Evolutionary conservation across 2,113 vertebrate species (phyloP), one percentile per base, ranked within the genome.

Genomic region (Nestor notabilis): DNA sequence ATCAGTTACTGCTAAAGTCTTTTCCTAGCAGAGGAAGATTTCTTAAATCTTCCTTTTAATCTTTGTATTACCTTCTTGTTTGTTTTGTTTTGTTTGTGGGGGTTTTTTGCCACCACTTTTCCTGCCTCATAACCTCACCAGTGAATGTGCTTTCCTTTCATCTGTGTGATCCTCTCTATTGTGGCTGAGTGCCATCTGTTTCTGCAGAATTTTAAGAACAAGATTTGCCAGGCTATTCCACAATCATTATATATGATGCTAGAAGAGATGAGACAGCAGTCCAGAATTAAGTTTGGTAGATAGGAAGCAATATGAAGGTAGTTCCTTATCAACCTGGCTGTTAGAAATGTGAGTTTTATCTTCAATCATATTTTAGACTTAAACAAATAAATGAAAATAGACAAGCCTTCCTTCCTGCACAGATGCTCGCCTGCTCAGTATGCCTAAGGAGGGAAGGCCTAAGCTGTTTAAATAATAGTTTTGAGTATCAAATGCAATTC

Each of bases 171-270:
- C 27, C 12, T 86, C n/a, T 85, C 37, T 77, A 0, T 66, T 83
- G 60, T 80, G 78, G 50, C 88, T 60, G 74, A 44, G 31, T 65
- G 53, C 84, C 91, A 90, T 95, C 92, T 96, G 92, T 94, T 95
- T 94, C 90, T 92, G 78, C 24, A 37, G 85, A 79, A n/a, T 93
- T 83, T 74, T 74, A 89, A 94, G 63, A 70, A 55, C 17, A 55
- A 69, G 52, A 47, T 72, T 91, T 90, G 52, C 79, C 66, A 83
- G 68, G 76, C 64, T 84, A 44, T 70, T 90, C 53, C n/a, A 37
- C 10, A 28, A 77, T n/a, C 31, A 17, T 76, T 90, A 47, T 63
- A 23, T 89, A 29, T 65, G 41, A 58, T 85, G 70, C 20, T 94
- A 31, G 58, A 72, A 87, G 60, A 90, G 53, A 50, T 76, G 28